A percentile compares a stretch with the other conserved stretches of the same genome.
These are phyloP conservation scores for Nilaparvata lugens DNA, from an alignment of 1,140 invertebrate genomes.

Conservation along the genomic window DNA sequence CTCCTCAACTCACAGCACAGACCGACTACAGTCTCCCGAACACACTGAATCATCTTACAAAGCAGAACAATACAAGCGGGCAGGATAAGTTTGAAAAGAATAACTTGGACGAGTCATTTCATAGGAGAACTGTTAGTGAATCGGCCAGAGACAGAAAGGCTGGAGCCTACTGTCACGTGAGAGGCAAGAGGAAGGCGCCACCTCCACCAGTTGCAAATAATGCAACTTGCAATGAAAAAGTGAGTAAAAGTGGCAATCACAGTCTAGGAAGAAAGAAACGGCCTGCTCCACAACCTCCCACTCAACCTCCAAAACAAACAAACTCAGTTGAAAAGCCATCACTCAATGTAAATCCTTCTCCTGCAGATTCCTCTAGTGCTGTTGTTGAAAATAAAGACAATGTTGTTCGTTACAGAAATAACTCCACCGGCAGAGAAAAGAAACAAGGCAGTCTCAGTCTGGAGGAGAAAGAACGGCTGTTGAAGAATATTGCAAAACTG, in stretches of 20 bases:
- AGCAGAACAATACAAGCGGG: not conserved
- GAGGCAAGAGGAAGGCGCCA: conserved; percentile 62
- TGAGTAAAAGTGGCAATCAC: not conserved
- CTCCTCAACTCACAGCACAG: conserved; percentile 23
- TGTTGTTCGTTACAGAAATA: not conserved
- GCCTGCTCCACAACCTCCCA: conserved; percentile 48
- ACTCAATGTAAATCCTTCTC: too few relatives aligned
- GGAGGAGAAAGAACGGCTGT: conserved; percentile 23
- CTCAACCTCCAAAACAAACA: not conserved
- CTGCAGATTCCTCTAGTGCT: too few relatives aligned
- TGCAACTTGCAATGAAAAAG: not conserved
- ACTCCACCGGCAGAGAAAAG: conserved; percentile 6
- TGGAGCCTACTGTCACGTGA: conserved; percentile 49
- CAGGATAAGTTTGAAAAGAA: not conserved
- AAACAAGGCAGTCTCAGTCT: conserved; percentile 9
- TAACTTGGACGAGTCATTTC: not conserved
- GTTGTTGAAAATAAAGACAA: too few relatives aligned
- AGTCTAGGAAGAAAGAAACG: conserved; percentile 45
- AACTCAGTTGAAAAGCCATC: too few relatives aligned
- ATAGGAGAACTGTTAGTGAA: conserved; percentile 43
- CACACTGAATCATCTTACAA: conserved; percentile 14
- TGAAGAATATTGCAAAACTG: conserved; percentile 23
- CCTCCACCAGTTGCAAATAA: conserved; percentile 43
- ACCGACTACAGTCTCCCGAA: conserved; percentile 18
- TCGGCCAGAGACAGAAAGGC: conserved; percentile 38